Conservation (phyloP, 1,140 invertebrate species). For the Melipona quadrifasciata region DNA sequence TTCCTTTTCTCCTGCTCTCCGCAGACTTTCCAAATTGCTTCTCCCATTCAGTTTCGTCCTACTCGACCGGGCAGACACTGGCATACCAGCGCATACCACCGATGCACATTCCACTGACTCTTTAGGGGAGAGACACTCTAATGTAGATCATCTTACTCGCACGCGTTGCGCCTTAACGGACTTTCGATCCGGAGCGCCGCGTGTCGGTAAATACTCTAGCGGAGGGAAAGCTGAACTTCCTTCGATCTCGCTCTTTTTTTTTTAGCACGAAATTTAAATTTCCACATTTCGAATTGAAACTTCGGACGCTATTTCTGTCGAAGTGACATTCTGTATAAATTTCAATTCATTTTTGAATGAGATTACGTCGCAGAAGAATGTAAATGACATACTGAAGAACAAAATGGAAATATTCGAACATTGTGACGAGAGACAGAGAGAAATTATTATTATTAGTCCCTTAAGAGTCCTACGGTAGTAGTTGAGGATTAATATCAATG, state of each 20-base stretch:
- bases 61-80: conserved; percentile 17
- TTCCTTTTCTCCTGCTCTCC: conserved; percentile 70
- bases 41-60: conserved; percentile 63
- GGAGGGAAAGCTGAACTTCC: neutral
- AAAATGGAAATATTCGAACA: neutral
- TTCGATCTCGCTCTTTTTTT: no score
- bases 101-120: conserved; percentile 28
- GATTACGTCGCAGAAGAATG: neutral
- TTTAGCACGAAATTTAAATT: neutral
- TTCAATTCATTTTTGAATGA: neutral
- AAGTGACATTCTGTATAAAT: neutral
- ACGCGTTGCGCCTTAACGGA: neutral
- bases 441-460: neutral
- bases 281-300: neutral
- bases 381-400: neutral
- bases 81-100: conserved; percentile 30
- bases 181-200: neutral
- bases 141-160: conserved; percentile 36
- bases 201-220: neutral
- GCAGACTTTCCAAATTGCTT: conserved; percentile 67
- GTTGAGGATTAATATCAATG: neutral
- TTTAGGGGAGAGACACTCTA: conserved; percentile 21
- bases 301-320: neutral
- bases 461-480: neutral
- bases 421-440: neutral